Conservation (phyloP, 2,113 vertebrate genomes). For the Rattus norvegicus region GRCr8 NC_086034.1:3517501-3518000, state of each 20-base stretch:
- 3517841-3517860: slow-evolving; percentile 43
- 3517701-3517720: neutral
- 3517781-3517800: neutral
- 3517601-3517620: slow-evolving; percentile 56
- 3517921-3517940: slow-evolving; percentile 77
- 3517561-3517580: slow-evolving; percentile 34
- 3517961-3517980: slow-evolving; percentile 75
- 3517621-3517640: slow-evolving; percentile 41
- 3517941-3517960: slow-evolving; percentile 77
- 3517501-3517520: neutral
- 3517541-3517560: neutral
- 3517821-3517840: slow-evolving; percentile 32
- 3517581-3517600: slow-evolving; percentile 49
- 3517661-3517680: slow-evolving; percentile 32
- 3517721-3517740: neutral
- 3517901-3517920: slow-evolving; percentile 74
- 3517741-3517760: neutral
- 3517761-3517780: slow-evolving; percentile 37
- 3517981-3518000: slow-evolving; percentile 70
- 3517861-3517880: slow-evolving; percentile 13
- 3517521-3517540: neutral
- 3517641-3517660: slow-evolving; percentile 57
- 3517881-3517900: slow-evolving; percentile 74
- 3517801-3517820: slow-evolving; percentile 56
- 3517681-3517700: slow-evolving; percentile 41